Percentiles rank a stretch among this genome's conserved stretches.
These are phyloP conservation scores for Pristionchus entomophagus DNA, from an alignment of 2,888 invertebrate species.

Conservation along the genomic window DNA sequence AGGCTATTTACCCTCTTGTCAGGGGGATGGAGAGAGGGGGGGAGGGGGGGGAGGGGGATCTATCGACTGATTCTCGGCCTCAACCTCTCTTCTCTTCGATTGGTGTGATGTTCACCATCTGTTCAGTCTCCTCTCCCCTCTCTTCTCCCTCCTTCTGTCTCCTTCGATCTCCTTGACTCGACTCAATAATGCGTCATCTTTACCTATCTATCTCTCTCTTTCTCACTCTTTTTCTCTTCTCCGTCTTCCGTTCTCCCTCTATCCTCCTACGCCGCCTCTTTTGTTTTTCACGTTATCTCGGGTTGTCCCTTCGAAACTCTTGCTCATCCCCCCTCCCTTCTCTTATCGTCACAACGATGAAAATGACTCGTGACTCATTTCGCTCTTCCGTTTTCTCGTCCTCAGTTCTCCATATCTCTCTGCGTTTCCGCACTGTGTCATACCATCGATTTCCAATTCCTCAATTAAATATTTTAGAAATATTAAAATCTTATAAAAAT, in stretches of 20 bases:
- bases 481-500: background rate
- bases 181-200: constrained; percentile 42
- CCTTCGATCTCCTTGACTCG: constrained; percentile 9
- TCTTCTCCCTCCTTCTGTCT: background rate
- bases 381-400: constrained; percentile 29
- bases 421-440: background rate
- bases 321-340: constrained; percentile 30
- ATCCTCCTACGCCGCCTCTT: constrained; percentile 5
- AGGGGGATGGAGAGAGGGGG: background rate
- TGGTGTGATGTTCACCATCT: constrained; percentile 16
- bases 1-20: background rate
- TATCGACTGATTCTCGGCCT: constrained; percentile 20
- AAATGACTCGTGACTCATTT: constrained; percentile 36
- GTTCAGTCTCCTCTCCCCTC: background rate
- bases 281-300: constrained; percentile 31
- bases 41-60: background rate
- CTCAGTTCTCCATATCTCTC: background rate
- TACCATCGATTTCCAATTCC: background rate
- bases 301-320: constrained; percentile 17
- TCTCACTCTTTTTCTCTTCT: background rate
- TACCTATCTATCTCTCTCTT: constrained; percentile 9
- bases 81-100: background rate
- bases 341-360: constrained; percentile 42
- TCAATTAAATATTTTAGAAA: background rate
- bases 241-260: background rate